phyloP scores from a whole-genome alignment of 2,797 vertebrate genomes.

The Pygocentrus nattereri region DNA sequence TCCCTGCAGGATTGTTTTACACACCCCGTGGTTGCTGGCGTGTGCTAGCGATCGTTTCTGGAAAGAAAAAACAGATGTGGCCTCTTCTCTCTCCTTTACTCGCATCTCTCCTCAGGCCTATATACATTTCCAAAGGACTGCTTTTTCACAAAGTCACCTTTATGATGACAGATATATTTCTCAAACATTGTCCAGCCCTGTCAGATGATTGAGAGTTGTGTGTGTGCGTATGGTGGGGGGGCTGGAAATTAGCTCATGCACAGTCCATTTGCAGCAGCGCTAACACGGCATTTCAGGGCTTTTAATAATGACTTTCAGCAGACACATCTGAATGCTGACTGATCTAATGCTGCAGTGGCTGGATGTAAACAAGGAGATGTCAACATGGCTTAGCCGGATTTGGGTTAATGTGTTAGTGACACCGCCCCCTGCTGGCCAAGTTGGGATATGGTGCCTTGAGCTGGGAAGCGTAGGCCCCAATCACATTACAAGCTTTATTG shows the following conservation, averaged over 20 bases:
- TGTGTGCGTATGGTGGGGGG: not conserved
- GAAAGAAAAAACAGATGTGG: slow-evolving; percentile 66
- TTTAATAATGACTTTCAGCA: slow-evolving; percentile 52
- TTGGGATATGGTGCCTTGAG: not conserved
- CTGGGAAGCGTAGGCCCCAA: not conserved
- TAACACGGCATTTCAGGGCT: slow-evolving; percentile 46
- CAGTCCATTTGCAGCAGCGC: slow-evolving; percentile 53
- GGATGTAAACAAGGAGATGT: slow-evolving; percentile 37
- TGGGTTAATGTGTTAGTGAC: slow-evolving; percentile 30
- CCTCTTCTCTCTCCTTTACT: slow-evolving; percentile 56
- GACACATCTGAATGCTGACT: slow-evolving; percentile 50
- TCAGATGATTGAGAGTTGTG: slow-evolving; percentile 46
- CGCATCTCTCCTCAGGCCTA: slow-evolving; percentile 60
- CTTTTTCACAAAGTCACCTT: slow-evolving; percentile 62
- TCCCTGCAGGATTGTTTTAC: slow-evolving; percentile 62
- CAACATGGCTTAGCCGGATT: slow-evolving; percentile 11
- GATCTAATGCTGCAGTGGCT: slow-evolving; percentile 41
- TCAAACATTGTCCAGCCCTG: slow-evolving; percentile 54
- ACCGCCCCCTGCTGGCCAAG: slow-evolving; percentile 59
- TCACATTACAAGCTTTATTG: not conserved
- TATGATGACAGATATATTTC: slow-evolving; percentile 62
- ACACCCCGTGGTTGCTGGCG: slow-evolving; percentile 56
- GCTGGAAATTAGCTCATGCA: slow-evolving; percentile 48
- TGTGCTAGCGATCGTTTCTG: slow-evolving; percentile 57
- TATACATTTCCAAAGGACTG: slow-evolving; percentile 62